phyloP scores from a whole-genome alignment of 1,140 invertebrate species.

The Drosophila pandora region DNA sequence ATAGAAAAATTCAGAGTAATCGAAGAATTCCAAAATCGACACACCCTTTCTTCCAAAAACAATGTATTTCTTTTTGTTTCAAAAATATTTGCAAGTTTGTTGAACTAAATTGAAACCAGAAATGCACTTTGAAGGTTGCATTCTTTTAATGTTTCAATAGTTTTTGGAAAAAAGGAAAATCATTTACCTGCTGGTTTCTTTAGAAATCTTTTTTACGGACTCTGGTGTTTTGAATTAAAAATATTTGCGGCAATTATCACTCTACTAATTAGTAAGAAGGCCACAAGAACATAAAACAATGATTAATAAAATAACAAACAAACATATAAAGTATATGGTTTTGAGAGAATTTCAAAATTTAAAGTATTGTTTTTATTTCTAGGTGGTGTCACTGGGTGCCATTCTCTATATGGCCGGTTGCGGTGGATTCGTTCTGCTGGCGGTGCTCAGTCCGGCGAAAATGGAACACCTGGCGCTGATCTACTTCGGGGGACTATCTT shows the following conservation, averaged over 20 bases:
- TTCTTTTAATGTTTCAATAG: neutral
- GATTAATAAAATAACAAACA: neutral
- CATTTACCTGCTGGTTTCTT: neutral
- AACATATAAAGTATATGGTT: neutral
- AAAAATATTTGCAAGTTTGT: neutral
- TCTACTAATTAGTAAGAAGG: constrained; percentile 14
- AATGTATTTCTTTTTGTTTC: neutral
- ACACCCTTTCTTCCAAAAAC: neutral
- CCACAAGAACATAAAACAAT: neutral
- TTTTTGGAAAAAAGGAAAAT: neutral
- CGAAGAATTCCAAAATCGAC: neutral
- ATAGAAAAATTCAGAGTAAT: neutral
- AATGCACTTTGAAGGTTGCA: neutral
- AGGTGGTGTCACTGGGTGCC: constrained; percentile 93
- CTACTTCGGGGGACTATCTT: constrained; percentile 97
- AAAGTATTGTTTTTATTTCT: constrained; percentile 20
- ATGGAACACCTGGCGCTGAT: constrained; percentile 97
- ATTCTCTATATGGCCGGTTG: constrained; percentile 94
- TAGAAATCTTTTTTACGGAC: neutral
- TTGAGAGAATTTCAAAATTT: neutral
- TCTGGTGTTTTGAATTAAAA: neutral
- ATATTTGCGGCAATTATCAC: constrained; percentile 15
- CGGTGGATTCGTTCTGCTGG: constrained; percentile 93
- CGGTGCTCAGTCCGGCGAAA: constrained; percentile 92
- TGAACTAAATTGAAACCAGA: neutral